Conservation (phyloP, 2,888 invertebrate species). For the Lepeophtheirus nordmannii region DNA sequence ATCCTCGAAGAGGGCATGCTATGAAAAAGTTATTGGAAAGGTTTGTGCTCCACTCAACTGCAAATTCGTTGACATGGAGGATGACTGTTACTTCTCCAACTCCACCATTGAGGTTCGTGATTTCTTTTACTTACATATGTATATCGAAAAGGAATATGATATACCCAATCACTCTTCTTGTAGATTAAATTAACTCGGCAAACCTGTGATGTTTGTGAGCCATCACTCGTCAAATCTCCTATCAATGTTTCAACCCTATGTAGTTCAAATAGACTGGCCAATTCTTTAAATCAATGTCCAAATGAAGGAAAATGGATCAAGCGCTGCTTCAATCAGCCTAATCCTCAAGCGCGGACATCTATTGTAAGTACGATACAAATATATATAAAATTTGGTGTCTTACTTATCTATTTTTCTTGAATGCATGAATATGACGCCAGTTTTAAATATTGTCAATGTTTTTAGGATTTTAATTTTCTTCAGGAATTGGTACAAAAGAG, state of each 20-base stretch:
- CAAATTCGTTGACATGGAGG: background rate
- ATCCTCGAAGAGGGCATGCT: background rate
- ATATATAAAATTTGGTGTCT: no score
- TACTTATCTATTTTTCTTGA: no score
- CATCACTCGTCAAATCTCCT: constrained; percentile 6
- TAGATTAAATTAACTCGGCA: background rate
- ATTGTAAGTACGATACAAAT: constrained; percentile 7
- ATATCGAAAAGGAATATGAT: background rate
- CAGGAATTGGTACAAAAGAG: background rate
- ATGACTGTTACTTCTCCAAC: background rate
- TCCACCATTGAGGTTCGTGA: constrained; percentile 1
- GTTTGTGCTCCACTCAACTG: constrained; percentile 15
- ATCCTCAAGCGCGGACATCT: background rate
- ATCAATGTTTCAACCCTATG: background rate
- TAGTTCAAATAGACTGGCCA: background rate
- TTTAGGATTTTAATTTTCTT: background rate
- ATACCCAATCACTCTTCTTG: background rate
- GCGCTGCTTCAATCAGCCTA: background rate
- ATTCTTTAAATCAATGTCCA: constrained; percentile 1
- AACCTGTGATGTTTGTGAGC: constrained; percentile 1
- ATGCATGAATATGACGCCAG: no score
- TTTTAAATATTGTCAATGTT: background rate
- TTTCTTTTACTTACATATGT: background rate
- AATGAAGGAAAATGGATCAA: background rate
- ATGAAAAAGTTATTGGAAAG: constrained; percentile 7